Evolutionary conservation across 2,888 invertebrate genomes (phyloP), one percentile per base, ranked within the genome.

Genomic region (Dasypolia templi): DNA sequence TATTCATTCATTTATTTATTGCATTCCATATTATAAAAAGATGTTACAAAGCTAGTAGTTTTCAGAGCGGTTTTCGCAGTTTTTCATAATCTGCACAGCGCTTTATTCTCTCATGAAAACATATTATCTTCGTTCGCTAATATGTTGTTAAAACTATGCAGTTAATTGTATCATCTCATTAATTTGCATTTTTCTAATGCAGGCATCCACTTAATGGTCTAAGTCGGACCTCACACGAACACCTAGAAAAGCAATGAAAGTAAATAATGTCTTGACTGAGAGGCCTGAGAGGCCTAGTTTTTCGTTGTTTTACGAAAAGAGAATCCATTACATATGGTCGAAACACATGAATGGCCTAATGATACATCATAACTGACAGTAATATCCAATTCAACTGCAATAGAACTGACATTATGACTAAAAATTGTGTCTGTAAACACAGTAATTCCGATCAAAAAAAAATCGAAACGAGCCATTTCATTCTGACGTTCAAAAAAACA

Each of bases 381-480:
- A 91, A 90, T 88, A 81, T 84, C 85, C 88, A 84, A 88, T 90
- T 90, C 88, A 90, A 79, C 81, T 85, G 86, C 86, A 84, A 91
- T 90, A 87, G 83, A 89, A 85, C 85, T 72, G 84, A 84, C 87
- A 88, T 91, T 91, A 92, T 88, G 87, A 87, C 88, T 84, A 89
- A 89, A 90, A 87, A 77, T 90, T 88, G 89, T 89, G 88, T 77
- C 75, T 80, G 72, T 92, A 93, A 94, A 93, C 83, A 93, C 92
- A 84, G 91, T 94, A 91, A 94, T 93, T 91, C 89, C 26, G 75
- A 82, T 85, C 84, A 90, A 88, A 91, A 75, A n/a, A 89, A 90
- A 90, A 89, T 89, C 88, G 83, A 92, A 93, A 93, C 89, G 87
- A 91, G 82, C 91, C 92, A 92, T 93, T 95, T 94, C 90, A 93